Conservation (phyloP, 2,888 invertebrate genomes). For the Oscheius sp. region DNA sequence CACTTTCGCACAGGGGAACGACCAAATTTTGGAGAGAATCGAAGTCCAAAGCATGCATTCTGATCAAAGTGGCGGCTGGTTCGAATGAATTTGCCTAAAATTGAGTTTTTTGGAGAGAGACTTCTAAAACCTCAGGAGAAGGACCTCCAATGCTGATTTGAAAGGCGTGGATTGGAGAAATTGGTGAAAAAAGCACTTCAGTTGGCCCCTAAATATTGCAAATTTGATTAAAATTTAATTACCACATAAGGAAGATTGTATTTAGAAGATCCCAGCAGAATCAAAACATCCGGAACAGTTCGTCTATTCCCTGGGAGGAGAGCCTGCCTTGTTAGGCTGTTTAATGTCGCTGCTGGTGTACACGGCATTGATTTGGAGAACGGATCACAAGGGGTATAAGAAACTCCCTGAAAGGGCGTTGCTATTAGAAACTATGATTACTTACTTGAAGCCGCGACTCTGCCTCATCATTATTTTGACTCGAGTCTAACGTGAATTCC, state of each 20-base stretch:
- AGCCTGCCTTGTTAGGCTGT: constrained; percentile 39
- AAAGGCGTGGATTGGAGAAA: constrained; percentile 67
- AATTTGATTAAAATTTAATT: not conserved
- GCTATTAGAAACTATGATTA: not conserved
- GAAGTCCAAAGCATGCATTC: constrained; percentile 60
- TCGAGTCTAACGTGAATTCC: constrained; percentile 45
- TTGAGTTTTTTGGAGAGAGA: not conserved
- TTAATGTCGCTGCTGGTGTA: constrained; percentile 41
- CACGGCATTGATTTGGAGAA: constrained; percentile 24
- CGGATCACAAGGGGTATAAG: constrained; percentile 45
- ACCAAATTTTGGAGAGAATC: constrained; percentile 50
- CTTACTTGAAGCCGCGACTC: constrained; percentile 22
- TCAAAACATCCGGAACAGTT: constrained; percentile 57
- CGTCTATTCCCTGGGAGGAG: constrained; percentile 55
- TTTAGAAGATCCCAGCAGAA: constrained; percentile 57
- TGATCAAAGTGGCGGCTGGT: constrained; percentile 51
- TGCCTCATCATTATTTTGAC: not conserved
- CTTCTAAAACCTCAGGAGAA: not conserved
- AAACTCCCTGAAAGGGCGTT: constrained; percentile 35
- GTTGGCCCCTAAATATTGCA: constrained; percentile 34
- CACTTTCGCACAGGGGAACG: constrained; percentile 60
- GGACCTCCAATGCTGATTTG: constrained; percentile 30
- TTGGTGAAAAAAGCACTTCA: constrained; percentile 60
- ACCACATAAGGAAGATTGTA: constrained; percentile 58
- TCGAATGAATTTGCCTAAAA: constrained; percentile 41